A percentile compares a stretch with the other conserved stretches of the same genome.
Evolutionary conservation across 2,797 vertebrate genomes (phyloP).

Genomic region (Bradypus variegatus): DNA sequence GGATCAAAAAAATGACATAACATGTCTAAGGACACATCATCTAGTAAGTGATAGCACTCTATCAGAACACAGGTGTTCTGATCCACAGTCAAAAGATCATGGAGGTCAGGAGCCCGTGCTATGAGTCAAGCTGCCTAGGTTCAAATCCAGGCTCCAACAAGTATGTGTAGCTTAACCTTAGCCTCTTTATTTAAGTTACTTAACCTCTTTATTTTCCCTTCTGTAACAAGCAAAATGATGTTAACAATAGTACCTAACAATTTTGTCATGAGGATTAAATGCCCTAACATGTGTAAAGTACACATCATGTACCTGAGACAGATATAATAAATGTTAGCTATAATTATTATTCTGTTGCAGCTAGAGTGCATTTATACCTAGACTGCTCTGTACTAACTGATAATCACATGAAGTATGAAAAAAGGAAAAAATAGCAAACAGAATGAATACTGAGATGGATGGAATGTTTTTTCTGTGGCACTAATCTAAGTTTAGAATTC

Average conservation of each 20-base stretch:
- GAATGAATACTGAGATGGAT: background rate
- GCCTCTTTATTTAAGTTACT: constrained; percentile 20
- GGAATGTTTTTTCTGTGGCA: background rate
- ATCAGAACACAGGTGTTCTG: background rate
- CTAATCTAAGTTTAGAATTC: background rate
- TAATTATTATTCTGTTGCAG: background rate
- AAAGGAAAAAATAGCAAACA: background rate
- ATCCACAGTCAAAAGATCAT: background rate
- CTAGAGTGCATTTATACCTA: background rate
- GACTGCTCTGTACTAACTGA: background rate
- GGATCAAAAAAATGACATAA: constrained; percentile 13
- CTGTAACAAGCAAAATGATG: constrained; percentile 8
- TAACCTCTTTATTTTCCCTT: constrained; percentile 25
- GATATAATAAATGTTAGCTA: background rate
- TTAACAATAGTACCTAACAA: background rate
- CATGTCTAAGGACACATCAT: background rate
- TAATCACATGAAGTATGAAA: constrained; percentile 1
- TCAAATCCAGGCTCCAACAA: constrained; percentile 20
- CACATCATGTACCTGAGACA: background rate
- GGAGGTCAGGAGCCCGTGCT: background rate
- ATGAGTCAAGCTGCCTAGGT: background rate
- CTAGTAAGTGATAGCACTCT: background rate
- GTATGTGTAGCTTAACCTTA: background rate
- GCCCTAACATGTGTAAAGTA: background rate
- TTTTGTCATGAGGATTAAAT: background rate